Percentiles rank a stretch among this genome's conserved stretches.
Conservation (phyloP, 2,888 invertebrate genomes). For the Erebia palarica region DNA sequence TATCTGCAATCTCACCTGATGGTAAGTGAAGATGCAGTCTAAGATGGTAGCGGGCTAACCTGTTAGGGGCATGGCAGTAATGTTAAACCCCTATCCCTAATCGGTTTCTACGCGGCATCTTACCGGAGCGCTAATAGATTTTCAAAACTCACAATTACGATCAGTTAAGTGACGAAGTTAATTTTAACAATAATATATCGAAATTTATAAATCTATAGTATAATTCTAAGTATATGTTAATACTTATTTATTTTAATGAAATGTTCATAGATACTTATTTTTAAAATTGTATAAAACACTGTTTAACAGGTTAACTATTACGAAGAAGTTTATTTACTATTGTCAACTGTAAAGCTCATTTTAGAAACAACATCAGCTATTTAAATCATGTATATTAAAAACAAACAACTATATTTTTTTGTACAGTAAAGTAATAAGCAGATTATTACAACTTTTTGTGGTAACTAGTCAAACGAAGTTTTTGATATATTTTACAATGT, state of each 20-base stretch:
- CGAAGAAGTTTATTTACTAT: conserved; percentile 7
- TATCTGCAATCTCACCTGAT: no score
- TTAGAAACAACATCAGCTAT: conserved; percentile 2
- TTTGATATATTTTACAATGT: neutral
- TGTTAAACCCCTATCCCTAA: no score
- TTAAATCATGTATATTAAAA: neutral
- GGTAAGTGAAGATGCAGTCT: no score
- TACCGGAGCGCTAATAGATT: no score
- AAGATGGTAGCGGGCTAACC: no score
- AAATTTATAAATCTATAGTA: no score
- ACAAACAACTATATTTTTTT: neutral
- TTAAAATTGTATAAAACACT: conserved; percentile 21
- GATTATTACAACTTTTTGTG: no score
- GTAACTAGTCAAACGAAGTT: neutral
- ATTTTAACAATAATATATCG: neutral
- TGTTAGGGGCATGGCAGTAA: no score
- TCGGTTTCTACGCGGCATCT: no score
- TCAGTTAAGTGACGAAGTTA: neutral
- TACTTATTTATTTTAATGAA: neutral
- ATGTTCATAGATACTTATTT: neutral
- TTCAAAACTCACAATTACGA: neutral
- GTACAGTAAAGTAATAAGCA: neutral
- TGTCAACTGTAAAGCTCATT: conserved; percentile 24
- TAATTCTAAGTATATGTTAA: neutral
- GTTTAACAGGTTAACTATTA: conserved; percentile 18